Evolutionary conservation across 2,888 invertebrate species (phyloP), one percentile per base, ranked within the genome.

Genomic region (Pasiphila rectangulata): DNA sequence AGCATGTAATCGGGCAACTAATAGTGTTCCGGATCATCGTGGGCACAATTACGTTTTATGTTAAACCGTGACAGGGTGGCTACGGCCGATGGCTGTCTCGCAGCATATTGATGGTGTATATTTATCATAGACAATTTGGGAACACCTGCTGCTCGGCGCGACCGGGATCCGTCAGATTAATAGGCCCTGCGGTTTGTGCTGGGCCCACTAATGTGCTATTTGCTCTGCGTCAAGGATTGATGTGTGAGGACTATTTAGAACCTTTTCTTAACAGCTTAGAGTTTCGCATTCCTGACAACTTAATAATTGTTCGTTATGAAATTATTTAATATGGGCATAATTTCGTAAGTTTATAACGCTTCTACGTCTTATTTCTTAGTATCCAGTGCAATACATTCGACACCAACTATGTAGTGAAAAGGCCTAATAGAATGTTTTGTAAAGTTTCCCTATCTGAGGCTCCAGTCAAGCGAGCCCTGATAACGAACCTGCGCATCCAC

Each of bases 61-160:
- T 69, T 64, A 65, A 63, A 61, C 72, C 72, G 69, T 64, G 74
- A 68, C 74, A 76, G 79, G 79, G 80, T 74, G 75, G n/a, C n/a
- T 21, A 21, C 21, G n/a, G 16, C 3, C 15, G 15, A 15, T 16
- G 16, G 64, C 69, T 67, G 65, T 63, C 64, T 51, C 59, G 63
- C 62, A 58, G 58, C 46, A 67, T 80, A 83, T 83, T 84, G 82
- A 85, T 86, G 81, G 81, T 56, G 69, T 68, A 64, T 76, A 86
- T 87, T 81, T 79, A 86, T 88, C 87, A 84, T 75, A 77, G 72
- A 77, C 75, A 72, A 76, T 79, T 80, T 75, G 63, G 74, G 86
- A 76, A 83, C 88, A 83, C 87, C 88, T 83, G 87, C 87, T 86
- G 87, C 75, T 83, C 57, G 27, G 27, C 25, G 40, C 27, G 45